Percentiles rank a stretch among this genome's conserved stretches.
phyloP scores from a whole-genome alignment of 2,888 invertebrate species.

The Lycia hirtaria region DNA sequence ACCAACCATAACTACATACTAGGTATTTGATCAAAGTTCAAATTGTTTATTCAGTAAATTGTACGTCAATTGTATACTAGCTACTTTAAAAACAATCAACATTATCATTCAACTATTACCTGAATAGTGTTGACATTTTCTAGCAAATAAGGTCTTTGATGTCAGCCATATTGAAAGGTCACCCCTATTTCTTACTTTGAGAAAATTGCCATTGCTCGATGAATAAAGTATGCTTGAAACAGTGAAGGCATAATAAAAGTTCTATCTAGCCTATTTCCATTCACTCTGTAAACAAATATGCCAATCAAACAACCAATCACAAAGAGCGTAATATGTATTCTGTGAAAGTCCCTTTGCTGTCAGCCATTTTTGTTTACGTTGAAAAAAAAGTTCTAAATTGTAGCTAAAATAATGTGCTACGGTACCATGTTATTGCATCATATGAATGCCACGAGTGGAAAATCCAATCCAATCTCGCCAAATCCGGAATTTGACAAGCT shows the following conservation, averaged over 20 bases:
- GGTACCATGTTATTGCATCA: too few relatives aligned
- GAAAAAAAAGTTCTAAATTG: neutral
- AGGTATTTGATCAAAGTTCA: neutral
- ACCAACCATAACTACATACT: too few relatives aligned
- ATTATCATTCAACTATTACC: slow-evolving; percentile 44
- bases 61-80: neutral
- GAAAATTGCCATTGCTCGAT: slow-evolving; percentile 32
- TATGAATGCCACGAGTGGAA: too few relatives aligned
- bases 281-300: neutral
- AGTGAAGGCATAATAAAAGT: slow-evolving; percentile 45
- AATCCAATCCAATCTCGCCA: too few relatives aligned
- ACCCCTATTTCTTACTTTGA: slow-evolving; percentile 38
- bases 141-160: slow-evolving; percentile 39
- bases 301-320: neutral
- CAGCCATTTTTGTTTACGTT: neutral
- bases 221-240: slow-evolving; percentile 26
- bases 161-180: slow-evolving; percentile 43
- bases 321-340: neutral
- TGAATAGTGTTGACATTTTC: slow-evolving; percentile 45
- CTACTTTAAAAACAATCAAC: slow-evolving; percentile 27
- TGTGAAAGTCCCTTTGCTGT: neutral
- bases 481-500: too few relatives aligned
- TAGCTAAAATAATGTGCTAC: neutral
- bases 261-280: neutral
- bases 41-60: neutral